phyloP scores from a whole-genome alignment of 2,797 vertebrate species.

The Muscicapa comitata region DNA sequence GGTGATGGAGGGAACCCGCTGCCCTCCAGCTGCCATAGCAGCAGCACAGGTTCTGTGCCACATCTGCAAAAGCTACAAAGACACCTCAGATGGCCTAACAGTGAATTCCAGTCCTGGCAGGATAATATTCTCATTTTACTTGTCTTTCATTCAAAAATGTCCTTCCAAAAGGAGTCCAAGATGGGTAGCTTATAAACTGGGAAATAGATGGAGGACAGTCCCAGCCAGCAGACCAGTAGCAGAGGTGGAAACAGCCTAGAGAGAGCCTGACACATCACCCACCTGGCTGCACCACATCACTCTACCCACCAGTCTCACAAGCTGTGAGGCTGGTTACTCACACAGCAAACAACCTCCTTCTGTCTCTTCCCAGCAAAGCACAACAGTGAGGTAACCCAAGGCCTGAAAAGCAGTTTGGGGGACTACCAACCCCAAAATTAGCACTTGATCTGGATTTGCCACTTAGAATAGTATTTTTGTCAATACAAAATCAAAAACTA shows the following conservation, averaged over 20 bases:
- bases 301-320: background rate
- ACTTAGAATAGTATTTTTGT: background rate
- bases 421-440: background rate
- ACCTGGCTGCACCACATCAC: background rate
- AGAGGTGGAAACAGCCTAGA: background rate
- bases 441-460: background rate
- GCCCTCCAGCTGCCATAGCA: background rate
- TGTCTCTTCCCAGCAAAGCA: background rate
- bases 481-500: background rate
- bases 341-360: background rate
- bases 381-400: background rate
- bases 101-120: background rate
- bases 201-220: background rate
- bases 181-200: background rate
- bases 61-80: background rate
- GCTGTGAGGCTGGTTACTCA: background rate
- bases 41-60: background rate
- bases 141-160: background rate
- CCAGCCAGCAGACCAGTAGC: background rate
- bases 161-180: background rate
- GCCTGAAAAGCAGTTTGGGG: background rate
- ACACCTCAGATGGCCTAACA: background rate
- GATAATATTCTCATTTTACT: background rate
- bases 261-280: background rate
- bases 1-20: background rate